Percentiles rank a stretch among this genome's conserved stretches.
These are phyloP conservation scores for Galaxias olidus DNA, from an alignment of 2,797 vertebrate species.

Conservation along the genomic window DNA sequence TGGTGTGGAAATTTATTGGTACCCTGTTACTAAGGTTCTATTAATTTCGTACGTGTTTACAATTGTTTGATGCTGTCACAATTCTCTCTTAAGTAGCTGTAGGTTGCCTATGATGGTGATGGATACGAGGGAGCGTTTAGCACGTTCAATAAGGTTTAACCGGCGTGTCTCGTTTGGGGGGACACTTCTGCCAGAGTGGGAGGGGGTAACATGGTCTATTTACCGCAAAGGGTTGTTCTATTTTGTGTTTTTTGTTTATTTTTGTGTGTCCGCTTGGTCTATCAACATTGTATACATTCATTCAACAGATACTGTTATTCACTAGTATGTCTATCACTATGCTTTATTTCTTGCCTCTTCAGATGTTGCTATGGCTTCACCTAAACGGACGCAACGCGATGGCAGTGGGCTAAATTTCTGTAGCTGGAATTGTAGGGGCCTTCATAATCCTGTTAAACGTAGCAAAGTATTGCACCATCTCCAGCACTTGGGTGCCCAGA, in stretches of 20 bases:
- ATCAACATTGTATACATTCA: neutral
- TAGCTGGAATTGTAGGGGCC: neutral
- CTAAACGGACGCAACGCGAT: neutral
- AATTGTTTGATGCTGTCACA: slow-evolving; percentile 11
- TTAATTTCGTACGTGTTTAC: slow-evolving; percentile 8
- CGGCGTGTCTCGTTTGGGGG: too few relatives aligned
- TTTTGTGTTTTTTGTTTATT: neutral
- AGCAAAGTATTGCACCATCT: too few relatives aligned
- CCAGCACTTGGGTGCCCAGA: neutral
- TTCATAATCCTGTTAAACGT: neutral
- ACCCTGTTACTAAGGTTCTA: slow-evolving; percentile 4
- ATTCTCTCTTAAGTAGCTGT: slow-evolving; percentile 6
- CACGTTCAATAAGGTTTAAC: too few relatives aligned
- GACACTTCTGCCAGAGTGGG: neutral
- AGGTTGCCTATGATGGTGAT: slow-evolving; percentile 11
- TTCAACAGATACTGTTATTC: neutral
- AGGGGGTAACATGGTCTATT: slow-evolving; percentile 1
- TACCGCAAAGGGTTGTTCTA: slow-evolving; percentile 6
- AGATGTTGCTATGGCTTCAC: neutral
- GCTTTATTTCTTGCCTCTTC: too few relatives aligned
- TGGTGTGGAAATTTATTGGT: neutral
- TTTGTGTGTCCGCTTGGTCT: slow-evolving; percentile 8
- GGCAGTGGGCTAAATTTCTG: neutral
- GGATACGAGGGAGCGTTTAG: neutral
- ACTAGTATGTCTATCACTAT: too few relatives aligned